Conservation (phyloP, 2,888 invertebrate species). For the Meghimatium bilineatum region DNA sequence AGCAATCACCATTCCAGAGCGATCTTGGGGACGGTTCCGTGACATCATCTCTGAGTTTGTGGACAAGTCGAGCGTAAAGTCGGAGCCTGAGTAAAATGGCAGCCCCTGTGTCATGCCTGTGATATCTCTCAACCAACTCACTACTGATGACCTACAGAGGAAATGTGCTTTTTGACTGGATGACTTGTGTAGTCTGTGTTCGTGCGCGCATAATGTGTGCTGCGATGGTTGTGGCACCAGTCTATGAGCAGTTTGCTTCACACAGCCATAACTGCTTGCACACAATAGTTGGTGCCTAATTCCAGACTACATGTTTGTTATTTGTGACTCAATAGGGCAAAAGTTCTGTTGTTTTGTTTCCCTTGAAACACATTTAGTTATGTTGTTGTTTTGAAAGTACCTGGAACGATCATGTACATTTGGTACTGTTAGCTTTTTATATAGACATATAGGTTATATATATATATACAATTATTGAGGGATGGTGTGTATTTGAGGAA, state of each 20-base stretch:
- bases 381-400: neutral
- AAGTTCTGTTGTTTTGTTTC: neutral
- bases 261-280: too few relatives aligned
- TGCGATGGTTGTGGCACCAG: neutral
- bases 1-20: constrained; percentile 98
- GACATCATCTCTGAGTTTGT: constrained; percentile 98
- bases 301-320: neutral
- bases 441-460: neutral
- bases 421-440: neutral
- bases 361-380: neutral
- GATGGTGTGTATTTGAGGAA: neutral
- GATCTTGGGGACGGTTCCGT: constrained; percentile 98
- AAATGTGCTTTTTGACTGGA: constrained; percentile 69
- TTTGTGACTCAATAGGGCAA: constrained; percentile 11
- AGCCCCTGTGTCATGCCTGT: constrained; percentile 48
- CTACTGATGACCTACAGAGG: constrained; percentile 58
- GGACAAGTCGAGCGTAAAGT: constrained; percentile 79
- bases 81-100: constrained; percentile 51
- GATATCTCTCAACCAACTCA: constrained; percentile 55
- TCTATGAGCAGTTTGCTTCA: neutral
- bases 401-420: neutral
- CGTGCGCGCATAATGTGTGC: neutral
- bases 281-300: neutral
- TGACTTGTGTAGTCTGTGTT: constrained; percentile 34
- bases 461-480: neutral